Evolutionary conservation across 2,888 invertebrate genomes (phyloP), one percentile per base, ranked within the genome.

Genomic region (Blera fallax): DNA sequence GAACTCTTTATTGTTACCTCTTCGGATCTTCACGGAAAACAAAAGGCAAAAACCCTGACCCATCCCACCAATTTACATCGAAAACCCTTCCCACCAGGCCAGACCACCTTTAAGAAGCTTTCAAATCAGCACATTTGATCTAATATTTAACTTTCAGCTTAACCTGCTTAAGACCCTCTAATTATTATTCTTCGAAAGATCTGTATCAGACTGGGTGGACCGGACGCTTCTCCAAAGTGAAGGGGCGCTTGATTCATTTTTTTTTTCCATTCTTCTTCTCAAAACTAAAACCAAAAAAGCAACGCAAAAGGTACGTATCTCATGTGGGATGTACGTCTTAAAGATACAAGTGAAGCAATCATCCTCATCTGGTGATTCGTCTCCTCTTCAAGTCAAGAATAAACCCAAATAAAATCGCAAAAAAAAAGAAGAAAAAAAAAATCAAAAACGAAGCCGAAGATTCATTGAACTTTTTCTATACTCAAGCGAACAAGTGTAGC

Each of bases 391-490:
- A 40, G 29, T 69, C 70, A 45, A 58, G 56, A 56, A 56, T 8
- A 45, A 70, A 45, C 21, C 27, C 45, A 70, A 70, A 70, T 43
- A 34, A 58, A 32, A 70, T 70, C 56, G 72, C 72, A 60, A 60
- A 72, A 48, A 32, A 29, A 0, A 29, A 56, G 32, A 29, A 56
- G 14, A 40, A 21, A 34, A 14, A 14, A 43, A 4, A 10, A 5
- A 50, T 29, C 21, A 18, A 7, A 11, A 48, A 34, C 2, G 27
- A 58, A 50, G n/a, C 5, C 27, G n/a, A 52, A 62, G 62, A 54
- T 64, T 54, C 74, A 32, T 60, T 64, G 74, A 74, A 64, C 64
- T 74, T 45, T n/a, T 52, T n/a, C n/a, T 8, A 40, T 48, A 18
- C 67, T 40, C 16, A 21, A 58, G 11, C 56, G 45, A 43, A 50